These are phyloP conservation scores for Apeira syringaria DNA, from an alignment of 2,888 invertebrate genomes.

Conservation along the genomic window DNA sequence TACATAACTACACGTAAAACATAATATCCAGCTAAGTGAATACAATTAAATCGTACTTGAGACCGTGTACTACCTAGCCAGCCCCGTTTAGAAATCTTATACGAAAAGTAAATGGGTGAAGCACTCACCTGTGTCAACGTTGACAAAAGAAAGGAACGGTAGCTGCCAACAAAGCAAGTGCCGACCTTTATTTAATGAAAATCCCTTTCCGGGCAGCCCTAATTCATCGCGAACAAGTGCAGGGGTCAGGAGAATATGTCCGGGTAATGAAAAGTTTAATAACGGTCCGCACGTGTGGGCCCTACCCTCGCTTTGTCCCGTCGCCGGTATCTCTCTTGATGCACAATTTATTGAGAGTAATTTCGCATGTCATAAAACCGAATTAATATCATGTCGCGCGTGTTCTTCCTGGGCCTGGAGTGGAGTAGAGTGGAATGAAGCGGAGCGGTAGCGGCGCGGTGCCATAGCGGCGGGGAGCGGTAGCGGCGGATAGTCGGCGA, in stretches of 20 bases:
- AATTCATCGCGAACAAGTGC: conserved; percentile 45
- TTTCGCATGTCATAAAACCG: conserved; percentile 82
- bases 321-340: conserved; percentile 44
- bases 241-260: conserved; percentile 42
- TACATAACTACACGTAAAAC: too few species aligned
- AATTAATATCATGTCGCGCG: conserved; percentile 64
- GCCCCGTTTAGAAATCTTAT: too few species aligned
- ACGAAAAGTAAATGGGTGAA: not conserved
- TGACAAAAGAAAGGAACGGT: conserved; percentile 16
- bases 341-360: conserved; percentile 77
- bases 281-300: conserved; percentile 66
- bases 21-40: too few species aligned
- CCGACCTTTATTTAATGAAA: conserved; percentile 38
- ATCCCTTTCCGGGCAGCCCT: conserved; percentile 33
- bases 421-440: too few species aligned
- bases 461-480: not conserved
- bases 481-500: conserved; percentile 8
- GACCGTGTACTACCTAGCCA: too few species aligned
- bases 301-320: conserved; percentile 12
- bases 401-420: too few species aligned
- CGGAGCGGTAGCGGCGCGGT: too few species aligned
- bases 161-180: conserved; percentile 36
- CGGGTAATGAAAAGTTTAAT: conserved; percentile 78
- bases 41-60: too few species aligned
- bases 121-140: conserved; percentile 13